These are phyloP conservation scores for Julus scandinavius DNA, from an alignment of 2,888 invertebrate genomes.

Conservation along the genomic window DNA sequence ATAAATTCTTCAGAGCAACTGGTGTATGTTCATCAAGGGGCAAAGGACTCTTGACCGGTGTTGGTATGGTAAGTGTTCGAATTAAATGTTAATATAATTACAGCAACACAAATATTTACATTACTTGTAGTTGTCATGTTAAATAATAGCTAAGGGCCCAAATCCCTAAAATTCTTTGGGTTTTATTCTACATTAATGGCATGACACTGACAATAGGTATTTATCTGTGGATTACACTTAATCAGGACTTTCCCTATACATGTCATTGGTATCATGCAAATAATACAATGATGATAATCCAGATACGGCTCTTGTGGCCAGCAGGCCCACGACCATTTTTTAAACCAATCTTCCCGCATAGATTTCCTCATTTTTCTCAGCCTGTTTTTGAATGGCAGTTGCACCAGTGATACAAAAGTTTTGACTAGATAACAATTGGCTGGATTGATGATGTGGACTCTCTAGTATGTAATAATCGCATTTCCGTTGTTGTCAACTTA, in stretches of 20 bases:
- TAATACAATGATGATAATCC: constrained; percentile 3
- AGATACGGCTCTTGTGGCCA: not conserved
- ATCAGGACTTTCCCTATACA: too few species aligned
- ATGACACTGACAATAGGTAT: not conserved
- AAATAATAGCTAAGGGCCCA: too few species aligned
- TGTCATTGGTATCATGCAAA: not conserved
- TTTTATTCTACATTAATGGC: not conserved
- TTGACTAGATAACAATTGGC: not conserved
- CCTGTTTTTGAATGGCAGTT: constrained; percentile 12
- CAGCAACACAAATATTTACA: too few species aligned
- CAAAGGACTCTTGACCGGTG: constrained; percentile 18
- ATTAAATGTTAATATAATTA: too few species aligned
- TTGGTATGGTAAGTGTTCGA: not conserved
- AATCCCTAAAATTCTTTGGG: too few species aligned
- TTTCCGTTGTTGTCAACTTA: constrained; percentile 35
- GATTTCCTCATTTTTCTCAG: constrained; percentile 26
- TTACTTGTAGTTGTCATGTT: too few species aligned
- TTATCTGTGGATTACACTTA: not conserved
- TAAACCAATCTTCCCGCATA: not conserved
- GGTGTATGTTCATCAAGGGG: constrained; percentile 30
- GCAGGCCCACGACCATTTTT: not conserved
- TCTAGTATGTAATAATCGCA: not conserved
- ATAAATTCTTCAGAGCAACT: not conserved
- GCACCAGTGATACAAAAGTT: constrained; percentile 22
- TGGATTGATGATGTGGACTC: constrained; percentile 36